phyloP scores from a whole-genome alignment of 2,888 invertebrate species.

The Eristalis pertinax region DNA sequence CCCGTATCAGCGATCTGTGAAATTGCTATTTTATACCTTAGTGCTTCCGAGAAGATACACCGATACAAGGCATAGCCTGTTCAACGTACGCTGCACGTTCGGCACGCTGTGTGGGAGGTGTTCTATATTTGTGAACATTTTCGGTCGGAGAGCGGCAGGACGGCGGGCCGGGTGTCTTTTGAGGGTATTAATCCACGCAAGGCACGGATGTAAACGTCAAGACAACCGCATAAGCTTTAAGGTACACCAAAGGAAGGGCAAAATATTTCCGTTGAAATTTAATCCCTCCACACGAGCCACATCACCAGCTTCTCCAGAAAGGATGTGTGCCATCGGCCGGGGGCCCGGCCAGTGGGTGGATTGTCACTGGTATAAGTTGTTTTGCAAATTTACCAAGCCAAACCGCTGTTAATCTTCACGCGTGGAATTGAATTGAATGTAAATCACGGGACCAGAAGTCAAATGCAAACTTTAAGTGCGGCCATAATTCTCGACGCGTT shows the following conservation, averaged over 20 bases:
- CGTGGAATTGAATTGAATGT: slow-evolving; percentile 59
- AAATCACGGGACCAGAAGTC: slow-evolving; percentile 67
- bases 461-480: slow-evolving; percentile 53
- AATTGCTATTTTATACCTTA: slow-evolving; percentile 71
- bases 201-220: slow-evolving; percentile 5
- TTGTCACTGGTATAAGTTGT: slow-evolving; percentile 9
- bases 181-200: slow-evolving; percentile 55
- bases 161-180: slow-evolving; percentile 16
- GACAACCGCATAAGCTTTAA: slow-evolving; percentile 19
- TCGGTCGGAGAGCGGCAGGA: neutral
- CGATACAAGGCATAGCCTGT: slow-evolving; percentile 13
- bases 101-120: neutral
- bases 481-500: slow-evolving; percentile 50
- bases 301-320: slow-evolving; percentile 5
- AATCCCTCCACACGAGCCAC: slow-evolving; percentile 17
- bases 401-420: slow-evolving; percentile 49
- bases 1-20: slow-evolving; percentile 72
- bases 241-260: slow-evolving; percentile 12
- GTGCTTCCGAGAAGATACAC: slow-evolving; percentile 56
- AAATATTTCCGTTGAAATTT: slow-evolving; percentile 7
- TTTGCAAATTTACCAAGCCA: slow-evolving; percentile 51
- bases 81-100: neutral
- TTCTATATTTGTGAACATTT: neutral
- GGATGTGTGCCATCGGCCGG: neutral
- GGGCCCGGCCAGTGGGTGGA: no score